phyloP scores from a whole-genome alignment of 2,888 invertebrate genomes.

The Orchesella flavescens region DNA sequence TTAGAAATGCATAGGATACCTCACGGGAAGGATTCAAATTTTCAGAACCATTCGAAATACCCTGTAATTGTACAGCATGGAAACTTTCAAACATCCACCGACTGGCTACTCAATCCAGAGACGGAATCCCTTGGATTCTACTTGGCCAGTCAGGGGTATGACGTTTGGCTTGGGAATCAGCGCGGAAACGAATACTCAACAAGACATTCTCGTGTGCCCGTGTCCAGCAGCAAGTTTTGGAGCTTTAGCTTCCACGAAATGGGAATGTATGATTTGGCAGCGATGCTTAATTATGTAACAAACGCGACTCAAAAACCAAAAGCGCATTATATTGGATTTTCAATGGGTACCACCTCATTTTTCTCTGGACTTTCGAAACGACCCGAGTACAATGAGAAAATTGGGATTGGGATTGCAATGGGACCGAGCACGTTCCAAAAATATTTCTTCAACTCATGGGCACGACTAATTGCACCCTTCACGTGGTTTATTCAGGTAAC shows the following conservation, averaged over 20 bases:
- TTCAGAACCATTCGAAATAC: neutral
- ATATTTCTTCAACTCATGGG: slow-evolving; percentile 46
- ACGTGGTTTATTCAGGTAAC: slow-evolving; percentile 23
- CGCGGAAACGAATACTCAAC: slow-evolving; percentile 40
- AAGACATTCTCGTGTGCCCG: neutral
- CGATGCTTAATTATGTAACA: slow-evolving; percentile 45
- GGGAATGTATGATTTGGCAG: slow-evolving; percentile 47
- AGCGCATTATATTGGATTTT: slow-evolving; percentile 48
- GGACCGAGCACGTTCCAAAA: slow-evolving; percentile 46
- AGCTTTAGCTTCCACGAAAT: slow-evolving; percentile 44
- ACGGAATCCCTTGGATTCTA: slow-evolving; percentile 28
- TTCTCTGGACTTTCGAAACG: slow-evolving; percentile 37
- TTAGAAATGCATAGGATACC: slow-evolving; percentile 25
- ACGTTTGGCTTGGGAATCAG: slow-evolving; percentile 38
- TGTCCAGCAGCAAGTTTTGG: neutral
- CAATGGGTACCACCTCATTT: slow-evolving; percentile 41
- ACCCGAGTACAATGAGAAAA: slow-evolving; percentile 9
- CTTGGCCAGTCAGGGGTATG: slow-evolving; percentile 38
- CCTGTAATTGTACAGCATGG: slow-evolving; percentile 20
- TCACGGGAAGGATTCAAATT: neutral
- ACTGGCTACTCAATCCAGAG: slow-evolving; percentile 31
- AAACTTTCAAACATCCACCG: slow-evolving; percentile 25
- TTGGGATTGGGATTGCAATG: slow-evolving; percentile 37
- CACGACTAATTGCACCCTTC: slow-evolving; percentile 20
- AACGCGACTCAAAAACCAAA: slow-evolving; percentile 14